Percentiles rank a stretch among this genome's conserved stretches.
Evolutionary conservation across 2,888 invertebrate genomes (phyloP).

Genomic region (Heliconius sara): DNA sequence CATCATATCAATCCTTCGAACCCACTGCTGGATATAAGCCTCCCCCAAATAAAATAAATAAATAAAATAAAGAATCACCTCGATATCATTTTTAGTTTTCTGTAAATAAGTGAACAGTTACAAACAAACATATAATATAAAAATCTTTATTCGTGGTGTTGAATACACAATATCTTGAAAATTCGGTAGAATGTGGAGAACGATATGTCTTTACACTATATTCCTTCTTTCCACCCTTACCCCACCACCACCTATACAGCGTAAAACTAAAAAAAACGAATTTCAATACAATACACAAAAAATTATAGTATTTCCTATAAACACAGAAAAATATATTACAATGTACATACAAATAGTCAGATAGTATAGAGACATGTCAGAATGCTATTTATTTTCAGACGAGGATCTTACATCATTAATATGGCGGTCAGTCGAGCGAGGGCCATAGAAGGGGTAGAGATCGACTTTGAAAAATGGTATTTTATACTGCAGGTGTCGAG

Average conservation of each 20-base stretch:
- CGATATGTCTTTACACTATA: neutral
- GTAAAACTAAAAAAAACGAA: neutral
- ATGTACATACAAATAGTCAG: slow-evolving; percentile 62
- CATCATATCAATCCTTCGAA: no score
- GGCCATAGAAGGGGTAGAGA: slow-evolving; percentile 66
- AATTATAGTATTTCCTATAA: slow-evolving; percentile 34
- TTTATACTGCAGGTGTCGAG: slow-evolving; percentile 60
- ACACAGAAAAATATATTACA: slow-evolving; percentile 72
- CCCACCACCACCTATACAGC: neutral
- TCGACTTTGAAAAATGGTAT: slow-evolving; percentile 77
- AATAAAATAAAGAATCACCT: no score
- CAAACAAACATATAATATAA: no score
- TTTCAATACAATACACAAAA: slow-evolving; percentile 17
- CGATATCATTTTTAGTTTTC: no score
- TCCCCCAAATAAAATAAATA: no score
- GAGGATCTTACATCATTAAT: slow-evolving; percentile 73
- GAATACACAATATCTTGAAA: no score
- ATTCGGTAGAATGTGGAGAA: no score
- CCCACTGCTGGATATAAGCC: no score
- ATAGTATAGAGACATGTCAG: slow-evolving; percentile 64
- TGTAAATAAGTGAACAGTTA: no score
- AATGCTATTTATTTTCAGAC: slow-evolving; percentile 75
- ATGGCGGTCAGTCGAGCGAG: slow-evolving; percentile 72
- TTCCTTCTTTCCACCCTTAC: neutral
- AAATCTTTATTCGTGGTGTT: no score